phyloP scores from a whole-genome alignment of 1,140 invertebrate genomes.

The Zaprionus africanus region DNA sequence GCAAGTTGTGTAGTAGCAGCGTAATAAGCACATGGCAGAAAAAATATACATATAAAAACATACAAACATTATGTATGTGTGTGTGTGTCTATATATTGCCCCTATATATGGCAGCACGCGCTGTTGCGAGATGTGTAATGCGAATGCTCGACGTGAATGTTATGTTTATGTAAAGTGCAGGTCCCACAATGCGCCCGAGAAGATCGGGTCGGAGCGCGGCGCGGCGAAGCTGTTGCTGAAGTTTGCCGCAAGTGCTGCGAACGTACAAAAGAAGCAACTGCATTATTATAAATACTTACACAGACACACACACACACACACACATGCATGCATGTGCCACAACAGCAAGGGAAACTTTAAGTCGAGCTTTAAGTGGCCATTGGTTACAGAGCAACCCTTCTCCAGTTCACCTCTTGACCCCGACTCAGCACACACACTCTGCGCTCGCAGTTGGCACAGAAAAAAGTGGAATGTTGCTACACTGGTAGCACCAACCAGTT shows the following conservation, averaged over 20 bases:
- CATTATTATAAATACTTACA: slow-evolving; percentile 42
- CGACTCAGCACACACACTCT: slow-evolving; percentile 24
- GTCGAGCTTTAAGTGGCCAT: slow-evolving; percentile 51
- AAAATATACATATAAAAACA: slow-evolving; percentile 13
- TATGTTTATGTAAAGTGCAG: slow-evolving; percentile 81
- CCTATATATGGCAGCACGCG: slow-evolving; percentile 48
- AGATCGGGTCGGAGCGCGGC: slow-evolving; percentile 18
- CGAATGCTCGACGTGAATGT: slow-evolving; percentile 79
- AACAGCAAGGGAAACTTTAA: slow-evolving; percentile 42
- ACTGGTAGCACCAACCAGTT: slow-evolving; percentile 24
- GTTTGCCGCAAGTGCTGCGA: slow-evolving; percentile 53
- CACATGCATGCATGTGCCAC: slow-evolving; percentile 12
- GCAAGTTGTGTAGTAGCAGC: slow-evolving; percentile 71
- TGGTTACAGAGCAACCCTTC: slow-evolving; percentile 1
- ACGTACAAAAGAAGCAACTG: slow-evolving; percentile 33
- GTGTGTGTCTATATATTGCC: slow-evolving; percentile 2
- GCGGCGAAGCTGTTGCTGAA: slow-evolving; percentile 52
- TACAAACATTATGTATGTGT: background rate
- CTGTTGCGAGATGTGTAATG: slow-evolving; percentile 72
- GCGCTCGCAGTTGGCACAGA: background rate
- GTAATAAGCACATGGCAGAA: slow-evolving; percentile 65
- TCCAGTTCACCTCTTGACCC: slow-evolving; percentile 7
- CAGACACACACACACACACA: slow-evolving; percentile 26
- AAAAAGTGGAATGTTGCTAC: background rate
- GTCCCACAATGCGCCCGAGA: slow-evolving; percentile 56